Evolutionary conservation across 2,888 invertebrate genomes (phyloP), one percentile per base, ranked within the genome.

Genomic region (Euplagia quadripunctaria): DNA sequence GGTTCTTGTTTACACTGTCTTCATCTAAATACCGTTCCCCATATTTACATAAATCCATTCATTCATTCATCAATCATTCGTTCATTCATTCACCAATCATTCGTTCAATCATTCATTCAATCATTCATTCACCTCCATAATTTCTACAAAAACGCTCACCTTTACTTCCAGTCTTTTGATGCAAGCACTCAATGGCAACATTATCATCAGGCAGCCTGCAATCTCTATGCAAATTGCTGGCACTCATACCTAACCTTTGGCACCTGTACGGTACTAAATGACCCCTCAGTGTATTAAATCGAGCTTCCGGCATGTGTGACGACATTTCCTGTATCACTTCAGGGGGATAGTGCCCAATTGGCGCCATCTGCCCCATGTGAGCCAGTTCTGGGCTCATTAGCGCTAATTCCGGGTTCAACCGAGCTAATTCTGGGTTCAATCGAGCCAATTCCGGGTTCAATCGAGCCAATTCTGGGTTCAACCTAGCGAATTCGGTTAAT

Each of bases 261-360:
- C 95, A 95, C 42, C 93, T 89, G 65, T 94, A 94, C 8, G 93
- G 94, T 0, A 94, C 94, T 82, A 96, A 82, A 87, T 96, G 89
- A 66, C 96, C 92, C 73, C 96, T 85, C 78, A 96, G 69, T 0
- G 95, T 94, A 70, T 90, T 96, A 83, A 92, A 94, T 74, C 90
- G 91, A 69, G 82, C 87, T 74, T 89, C 84, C 1, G 80, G 78
- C 69, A 84, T 69, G 65, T 85, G 84, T 1, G 76, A 73, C 3
- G 81, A 51, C 20, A 81, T 81, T 17, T 77, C 88, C 70, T 86
- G 88, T 2, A 88, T 73, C 79, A 88, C 83, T 43, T 88, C 88
- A 65, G 85, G 83, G 43, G 85, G 83, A 14, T 87, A 72, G n/a
- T 75, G 75, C 6, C 68, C 88, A 16, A 78, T 79, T 0, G 84